Evolutionary conservation across 2,113 vertebrate species (phyloP), one percentile per base, ranked within the genome.

Genomic region (Leucoraja erinaceus): DNA sequence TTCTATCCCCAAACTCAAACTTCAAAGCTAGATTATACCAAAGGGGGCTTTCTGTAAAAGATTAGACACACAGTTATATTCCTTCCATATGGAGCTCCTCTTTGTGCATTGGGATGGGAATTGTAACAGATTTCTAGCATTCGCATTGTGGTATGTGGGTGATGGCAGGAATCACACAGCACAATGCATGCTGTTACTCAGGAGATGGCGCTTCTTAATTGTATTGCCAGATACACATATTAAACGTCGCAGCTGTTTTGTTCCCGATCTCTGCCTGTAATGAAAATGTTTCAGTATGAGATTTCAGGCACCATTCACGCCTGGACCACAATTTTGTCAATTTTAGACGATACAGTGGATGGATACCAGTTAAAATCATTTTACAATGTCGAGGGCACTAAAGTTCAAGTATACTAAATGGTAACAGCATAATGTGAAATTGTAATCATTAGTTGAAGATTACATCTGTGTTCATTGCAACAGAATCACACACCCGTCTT

Each of bases 141-240:
- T 31, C 25, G 5, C 31, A 61, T 12, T 63, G 83, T 63, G 61
- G 59, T 31, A 88, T 88, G 83, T 31, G 31, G 83, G 28, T 66
- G 59, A 63, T 88, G 83, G 83, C 28, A 88, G 83, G 83, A 88
- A 33, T 59, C 28, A 63, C 28, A 28, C 28, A 63, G 28, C 59
- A 88, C 83, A 86, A 12, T n/a, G 31, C 83, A 63, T 88, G 83
- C 59, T 88, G 83, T 88, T 88, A 88, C 83, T 88, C 56, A 10
- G 81, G 81, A 86, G 81, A n/a, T 86, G 81, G 56, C n/a, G 81
- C 56, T 61, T 86, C 56, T 56, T 86, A 61, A 61, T 86, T 86
- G 56, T 7, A 56, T 59, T n/a, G 56, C 54, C 54, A 61, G 28
- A 61, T 86, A 12, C 14, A 31, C 20, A 14, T 88, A 66, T 66